Percentiles rank a stretch among this genome's conserved stretches.
These are phyloP conservation scores for Ceratoteleas bidentatus DNA, from an alignment of 1,140 invertebrate species.

Conservation along the genomic window DNA sequence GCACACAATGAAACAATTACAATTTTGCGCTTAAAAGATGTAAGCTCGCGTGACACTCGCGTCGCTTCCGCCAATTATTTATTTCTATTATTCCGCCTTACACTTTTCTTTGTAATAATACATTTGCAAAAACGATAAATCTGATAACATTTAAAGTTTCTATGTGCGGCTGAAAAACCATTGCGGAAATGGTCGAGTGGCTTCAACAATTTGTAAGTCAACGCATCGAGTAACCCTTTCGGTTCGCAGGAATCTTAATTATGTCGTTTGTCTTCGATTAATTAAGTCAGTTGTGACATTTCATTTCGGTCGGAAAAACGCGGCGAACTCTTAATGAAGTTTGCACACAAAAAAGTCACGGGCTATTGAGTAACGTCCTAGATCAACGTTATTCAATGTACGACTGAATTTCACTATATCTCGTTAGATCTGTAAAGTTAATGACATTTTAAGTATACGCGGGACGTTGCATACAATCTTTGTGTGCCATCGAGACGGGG, in stretches of 20 bases:
- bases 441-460: constrained; percentile 62
- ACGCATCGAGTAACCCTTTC: neutral
- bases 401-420: constrained; percentile 35
- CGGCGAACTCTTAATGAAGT: constrained; percentile 14
- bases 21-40: constrained; percentile 48
- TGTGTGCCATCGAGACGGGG: constrained; percentile 77
- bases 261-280: constrained; percentile 4
- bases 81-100: neutral
- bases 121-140: too few relatives aligned
- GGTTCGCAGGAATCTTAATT: constrained; percentile 20
- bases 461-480: constrained; percentile 74
- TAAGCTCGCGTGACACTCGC: constrained; percentile 15
- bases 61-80: constrained; percentile 27
- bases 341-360: constrained; percentile 17
- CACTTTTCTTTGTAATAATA: neutral
- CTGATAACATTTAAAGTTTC: too few relatives aligned
- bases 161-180: too few relatives aligned
- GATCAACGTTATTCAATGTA: constrained; percentile 33
- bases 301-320: too few relatives aligned
- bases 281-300: too few relatives aligned
- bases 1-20: constrained; percentile 64
- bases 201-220: neutral
- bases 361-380: constrained; percentile 28
- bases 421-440: constrained; percentile 58
- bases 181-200: neutral